Conservation (phyloP, 2,113 vertebrate genomes). For the Lagopus muta region DNA sequence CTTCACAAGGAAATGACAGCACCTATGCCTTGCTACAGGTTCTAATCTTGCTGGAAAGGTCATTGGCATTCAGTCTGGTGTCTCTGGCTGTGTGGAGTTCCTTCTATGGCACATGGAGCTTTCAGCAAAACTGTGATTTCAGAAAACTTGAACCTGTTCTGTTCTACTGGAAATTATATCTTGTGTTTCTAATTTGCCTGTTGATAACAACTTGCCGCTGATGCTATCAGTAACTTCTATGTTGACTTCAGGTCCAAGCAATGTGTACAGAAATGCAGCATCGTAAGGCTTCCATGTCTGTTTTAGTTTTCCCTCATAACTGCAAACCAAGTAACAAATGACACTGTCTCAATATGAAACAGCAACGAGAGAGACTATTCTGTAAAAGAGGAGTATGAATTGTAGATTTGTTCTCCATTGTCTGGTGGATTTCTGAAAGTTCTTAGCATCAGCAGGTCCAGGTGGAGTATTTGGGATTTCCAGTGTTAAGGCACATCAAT, state of each 20-base stretch:
- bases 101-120: not conserved
- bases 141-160: not conserved
- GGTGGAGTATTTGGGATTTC: not conserved
- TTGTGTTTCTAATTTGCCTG: not conserved
- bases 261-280: not conserved
- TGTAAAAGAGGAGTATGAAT: not conserved
- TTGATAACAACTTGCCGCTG: not conserved
- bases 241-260: not conserved
- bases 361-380: not conserved
- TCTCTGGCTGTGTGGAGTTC: not conserved
- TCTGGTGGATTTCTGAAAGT: not conserved
- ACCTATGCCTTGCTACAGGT: not conserved
- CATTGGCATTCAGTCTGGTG: not conserved
- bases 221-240: not conserved
- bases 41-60: not conserved
- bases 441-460: not conserved
- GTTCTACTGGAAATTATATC: not conserved
- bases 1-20: not conserved
- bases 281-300: not conserved
- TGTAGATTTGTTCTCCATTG: not conserved
- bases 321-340: not conserved
- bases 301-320: not conserved
- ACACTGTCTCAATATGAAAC: not conserved
- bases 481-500: not conserved
- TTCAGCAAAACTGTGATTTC: not conserved